Percentiles rank a stretch among this genome's conserved stretches.
Conservation (phyloP, 2,888 invertebrate genomes). For the Cordilura impudica region DNA sequence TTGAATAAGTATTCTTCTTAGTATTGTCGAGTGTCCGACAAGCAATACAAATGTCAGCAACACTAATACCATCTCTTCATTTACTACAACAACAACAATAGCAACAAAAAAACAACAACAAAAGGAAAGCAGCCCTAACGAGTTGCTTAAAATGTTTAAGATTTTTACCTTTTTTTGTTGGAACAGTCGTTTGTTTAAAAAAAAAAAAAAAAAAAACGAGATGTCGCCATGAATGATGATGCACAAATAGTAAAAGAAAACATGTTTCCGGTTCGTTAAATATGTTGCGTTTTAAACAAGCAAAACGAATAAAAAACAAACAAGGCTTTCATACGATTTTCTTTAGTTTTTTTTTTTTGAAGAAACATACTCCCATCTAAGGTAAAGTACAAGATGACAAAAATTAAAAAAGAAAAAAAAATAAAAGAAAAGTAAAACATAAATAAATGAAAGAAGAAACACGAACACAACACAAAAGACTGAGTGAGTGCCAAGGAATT, state of each 20-base stretch:
- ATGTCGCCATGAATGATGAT: slow-evolving; percentile 56
- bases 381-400: neutral
- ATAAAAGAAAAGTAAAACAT: neutral
- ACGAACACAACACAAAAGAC: neutral
- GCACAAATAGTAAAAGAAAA: slow-evolving; percentile 46
- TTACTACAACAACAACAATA: slow-evolving; percentile 2
- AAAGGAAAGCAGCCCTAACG: slow-evolving; percentile 28
- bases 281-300: slow-evolving; percentile 61
- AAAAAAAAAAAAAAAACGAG: slow-evolving; percentile 10
- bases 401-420: neutral
- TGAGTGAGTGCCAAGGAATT: slow-evolving; percentile 39
- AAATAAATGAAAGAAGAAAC: too few species aligned
- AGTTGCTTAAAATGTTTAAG: slow-evolving; percentile 31
- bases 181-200: slow-evolving; percentile 41
- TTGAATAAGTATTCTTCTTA: slow-evolving; percentile 59
- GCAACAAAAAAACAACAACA: neutral
- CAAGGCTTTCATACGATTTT: slow-evolving; percentile 34
- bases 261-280: slow-evolving; percentile 67
- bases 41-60: slow-evolving; percentile 59
- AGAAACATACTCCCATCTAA: slow-evolving; percentile 11
- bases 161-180: slow-evolving; percentile 43
- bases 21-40: slow-evolving; percentile 64
- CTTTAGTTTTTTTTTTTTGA: neutral
- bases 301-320: slow-evolving; percentile 12
- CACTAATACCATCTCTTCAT: slow-evolving; percentile 30